Evolutionary conservation across 2,113 vertebrate genomes (phyloP).

Genomic region (Ophthalmolycus amberensis): DNA sequence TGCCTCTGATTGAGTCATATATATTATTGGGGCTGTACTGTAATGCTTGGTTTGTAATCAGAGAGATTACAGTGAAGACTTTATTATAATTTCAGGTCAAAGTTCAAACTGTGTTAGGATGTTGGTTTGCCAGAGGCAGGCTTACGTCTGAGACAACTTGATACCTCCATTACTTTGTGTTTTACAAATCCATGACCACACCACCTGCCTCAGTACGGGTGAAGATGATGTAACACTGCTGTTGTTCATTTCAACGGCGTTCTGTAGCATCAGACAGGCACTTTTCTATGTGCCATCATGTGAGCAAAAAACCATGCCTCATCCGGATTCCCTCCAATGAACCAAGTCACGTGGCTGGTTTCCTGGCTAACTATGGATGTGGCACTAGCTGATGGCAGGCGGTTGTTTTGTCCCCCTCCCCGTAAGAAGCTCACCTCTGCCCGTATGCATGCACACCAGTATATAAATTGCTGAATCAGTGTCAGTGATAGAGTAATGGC

Average conservation of each 20-base stretch:
- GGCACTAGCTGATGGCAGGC: conserved; percentile 76
- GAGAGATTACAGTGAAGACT: conserved; percentile 1
- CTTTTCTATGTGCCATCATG: conserved; percentile 51
- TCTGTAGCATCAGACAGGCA: conserved; percentile 42
- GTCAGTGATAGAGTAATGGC: conserved; percentile 95
- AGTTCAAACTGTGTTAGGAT: conserved; percentile 21
- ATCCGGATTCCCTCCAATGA: conserved; percentile 70
- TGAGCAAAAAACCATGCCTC: conserved; percentile 54
- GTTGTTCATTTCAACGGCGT: conserved; percentile 34
- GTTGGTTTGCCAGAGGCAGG: conserved; percentile 15
- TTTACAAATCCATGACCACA: conserved; percentile 15
- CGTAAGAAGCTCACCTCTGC: conserved; percentile 84
- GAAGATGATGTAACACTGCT: conserved; percentile 42
- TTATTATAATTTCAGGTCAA: conserved; percentile 33
- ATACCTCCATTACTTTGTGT: conserved; percentile 21
- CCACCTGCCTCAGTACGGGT: conserved; percentile 7
- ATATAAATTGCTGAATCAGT: conserved; percentile 95
- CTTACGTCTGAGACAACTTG: conserved; percentile 5
- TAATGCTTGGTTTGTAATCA: background rate
- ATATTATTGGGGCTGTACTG: conserved; percentile 3
- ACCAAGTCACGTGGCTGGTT: conserved; percentile 74
- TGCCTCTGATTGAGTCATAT: conserved; percentile 49
- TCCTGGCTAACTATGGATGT: conserved; percentile 80
- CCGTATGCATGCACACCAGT: conserved; percentile 83
- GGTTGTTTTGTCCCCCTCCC: conserved; percentile 71